These are phyloP conservation scores for Xenopus borealis DNA, from an alignment of 2,113 vertebrate species.

Conservation along the genomic window DNA sequence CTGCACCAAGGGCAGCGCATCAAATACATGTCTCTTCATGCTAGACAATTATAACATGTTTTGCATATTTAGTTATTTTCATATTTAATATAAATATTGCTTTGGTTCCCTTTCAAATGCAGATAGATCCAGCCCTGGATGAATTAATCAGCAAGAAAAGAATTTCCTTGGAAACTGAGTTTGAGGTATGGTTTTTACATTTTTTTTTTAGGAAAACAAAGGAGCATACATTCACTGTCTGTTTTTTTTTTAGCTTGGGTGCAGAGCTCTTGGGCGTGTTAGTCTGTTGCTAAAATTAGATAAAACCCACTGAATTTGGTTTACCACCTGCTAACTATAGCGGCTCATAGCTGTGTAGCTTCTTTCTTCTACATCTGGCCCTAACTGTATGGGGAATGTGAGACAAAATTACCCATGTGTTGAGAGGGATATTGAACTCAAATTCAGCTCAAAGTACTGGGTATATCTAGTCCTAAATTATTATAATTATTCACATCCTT, in stretches of 20 bases:
- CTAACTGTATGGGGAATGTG: background rate
- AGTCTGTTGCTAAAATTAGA: conserved; percentile 59
- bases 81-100: conserved; percentile 22
- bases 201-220: conserved; percentile 21
- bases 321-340: conserved; percentile 45
- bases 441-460: no score
- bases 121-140: conserved; percentile 79
- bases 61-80: no score
- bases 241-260: conserved; percentile 19
- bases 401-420: background rate
- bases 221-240: no score
- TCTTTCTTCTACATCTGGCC: conserved; percentile 48
- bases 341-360: conserved; percentile 13
- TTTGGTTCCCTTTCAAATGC: conserved; percentile 51
- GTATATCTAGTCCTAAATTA: no score
- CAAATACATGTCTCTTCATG: background rate
- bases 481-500: no score
- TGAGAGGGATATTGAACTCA: background rate
- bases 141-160: conserved; percentile 68
- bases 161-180: conserved; percentile 82
- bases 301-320: conserved; percentile 52
- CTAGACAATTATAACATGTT: no score
- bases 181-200: conserved; percentile 68
- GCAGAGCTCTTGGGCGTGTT: conserved; percentile 42
- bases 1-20: background rate